Percentiles rank a stretch among this genome's conserved stretches.
Evolutionary conservation across 2,797 vertebrate genomes (phyloP).

Genomic region (Chelonia mydas): DNA sequence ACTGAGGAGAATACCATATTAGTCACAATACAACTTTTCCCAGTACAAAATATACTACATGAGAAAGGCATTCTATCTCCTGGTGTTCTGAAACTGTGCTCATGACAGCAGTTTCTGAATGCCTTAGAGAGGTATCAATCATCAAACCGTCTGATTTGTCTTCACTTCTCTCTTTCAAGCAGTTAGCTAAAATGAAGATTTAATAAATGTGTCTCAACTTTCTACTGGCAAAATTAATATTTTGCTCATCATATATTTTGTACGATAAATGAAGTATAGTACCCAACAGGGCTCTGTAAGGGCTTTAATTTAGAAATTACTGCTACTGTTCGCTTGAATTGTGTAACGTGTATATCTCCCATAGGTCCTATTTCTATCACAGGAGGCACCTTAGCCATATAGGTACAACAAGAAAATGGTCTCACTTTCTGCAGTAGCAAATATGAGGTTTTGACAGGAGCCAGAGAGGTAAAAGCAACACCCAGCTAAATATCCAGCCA

Average conservation of each 20-base stretch:
- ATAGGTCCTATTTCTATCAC: background rate
- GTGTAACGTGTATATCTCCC: background rate
- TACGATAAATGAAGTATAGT: background rate
- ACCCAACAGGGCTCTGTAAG: background rate
- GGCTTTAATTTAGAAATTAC: background rate
- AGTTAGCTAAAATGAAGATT: background rate
- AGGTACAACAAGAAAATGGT: background rate
- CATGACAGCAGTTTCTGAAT: background rate
- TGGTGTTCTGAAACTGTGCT: background rate
- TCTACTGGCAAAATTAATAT: background rate
- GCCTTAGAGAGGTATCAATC: background rate
- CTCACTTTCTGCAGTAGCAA: background rate
- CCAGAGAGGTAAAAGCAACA: background rate
- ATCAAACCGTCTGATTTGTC: background rate
- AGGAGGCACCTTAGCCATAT: background rate
- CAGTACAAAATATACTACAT: background rate
- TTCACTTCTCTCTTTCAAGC: background rate
- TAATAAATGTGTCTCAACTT: background rate
- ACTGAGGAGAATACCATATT: background rate
- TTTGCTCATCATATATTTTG: background rate
- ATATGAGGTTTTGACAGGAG: background rate
- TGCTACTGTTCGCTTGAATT: background rate
- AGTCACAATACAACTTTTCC: background rate
- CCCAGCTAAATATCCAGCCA: background rate
- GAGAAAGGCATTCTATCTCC: background rate